Conservation (phyloP, 2,113 vertebrate genomes). For the Motacilla alba region DNA sequence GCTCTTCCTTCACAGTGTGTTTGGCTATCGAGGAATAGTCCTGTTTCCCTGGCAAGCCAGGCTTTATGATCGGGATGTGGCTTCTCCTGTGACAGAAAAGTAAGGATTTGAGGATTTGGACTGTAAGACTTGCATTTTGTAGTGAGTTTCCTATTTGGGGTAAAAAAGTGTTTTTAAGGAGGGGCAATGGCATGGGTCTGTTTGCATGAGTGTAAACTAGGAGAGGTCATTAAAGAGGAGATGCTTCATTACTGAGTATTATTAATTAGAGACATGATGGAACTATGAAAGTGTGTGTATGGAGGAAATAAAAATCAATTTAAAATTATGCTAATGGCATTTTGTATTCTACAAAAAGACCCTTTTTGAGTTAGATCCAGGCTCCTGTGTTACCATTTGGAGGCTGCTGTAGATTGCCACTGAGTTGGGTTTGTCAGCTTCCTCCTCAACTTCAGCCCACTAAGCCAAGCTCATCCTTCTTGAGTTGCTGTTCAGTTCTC, state of each 20-base stretch:
- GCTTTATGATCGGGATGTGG: conserved; percentile 92
- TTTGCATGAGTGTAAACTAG: background rate
- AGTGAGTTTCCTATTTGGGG: background rate
- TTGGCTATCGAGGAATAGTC: conserved; percentile 95
- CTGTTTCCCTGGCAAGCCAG: conserved; percentile 98
- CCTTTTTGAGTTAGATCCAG: background rate
- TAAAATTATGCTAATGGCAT: fast-evolving
- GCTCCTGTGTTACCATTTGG: background rate
- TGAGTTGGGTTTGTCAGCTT: background rate
- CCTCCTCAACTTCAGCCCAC: background rate
- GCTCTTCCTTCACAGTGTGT: conserved; percentile 97
- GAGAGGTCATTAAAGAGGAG: background rate
- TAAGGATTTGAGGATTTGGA: conserved; percentile 66
- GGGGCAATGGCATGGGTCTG: fast-evolving
- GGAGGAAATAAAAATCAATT: background rate
- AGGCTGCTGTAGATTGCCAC: background rate
- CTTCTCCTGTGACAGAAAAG: conserved; percentile 88
- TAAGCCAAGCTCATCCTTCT: background rate
- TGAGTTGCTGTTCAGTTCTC: background rate
- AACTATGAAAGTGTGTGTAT: background rate
- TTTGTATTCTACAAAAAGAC: fast-evolving
- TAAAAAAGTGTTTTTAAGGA: background rate
- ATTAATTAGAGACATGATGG: background rate
- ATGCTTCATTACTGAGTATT: background rate
- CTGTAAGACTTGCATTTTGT: background rate